phyloP scores from a whole-genome alignment of 2,797 vertebrate genomes.

The Sebastes hubbsi region DNA sequence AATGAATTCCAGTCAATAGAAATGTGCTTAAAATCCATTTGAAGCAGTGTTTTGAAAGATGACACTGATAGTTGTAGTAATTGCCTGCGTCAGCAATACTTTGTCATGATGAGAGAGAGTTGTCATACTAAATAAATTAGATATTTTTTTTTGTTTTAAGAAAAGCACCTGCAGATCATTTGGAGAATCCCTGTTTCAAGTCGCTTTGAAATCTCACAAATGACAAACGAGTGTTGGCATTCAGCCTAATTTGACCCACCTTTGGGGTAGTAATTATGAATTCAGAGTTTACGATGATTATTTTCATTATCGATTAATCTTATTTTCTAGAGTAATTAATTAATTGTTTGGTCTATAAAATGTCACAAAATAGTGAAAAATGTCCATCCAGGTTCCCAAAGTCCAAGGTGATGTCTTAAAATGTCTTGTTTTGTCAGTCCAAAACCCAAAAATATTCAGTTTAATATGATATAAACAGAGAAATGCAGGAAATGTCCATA shows the following conservation, averaged over 20 bases:
- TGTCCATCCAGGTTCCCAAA: no score
- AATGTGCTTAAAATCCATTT: neutral
- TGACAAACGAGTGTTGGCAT: neutral
- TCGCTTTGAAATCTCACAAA: neutral
- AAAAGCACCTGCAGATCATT: neutral
- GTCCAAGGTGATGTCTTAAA: no score
- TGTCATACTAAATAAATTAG: accelerated
- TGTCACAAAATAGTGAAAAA: no score
- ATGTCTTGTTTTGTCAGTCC: no score
- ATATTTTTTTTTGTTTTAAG: neutral
- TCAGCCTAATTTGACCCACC: neutral
- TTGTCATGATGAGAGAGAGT: neutral
- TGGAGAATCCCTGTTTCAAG: neutral
- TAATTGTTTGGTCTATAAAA: no score
- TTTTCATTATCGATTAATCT: no score
- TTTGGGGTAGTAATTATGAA: neutral
- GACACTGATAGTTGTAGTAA: neutral
- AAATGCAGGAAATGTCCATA: no score
- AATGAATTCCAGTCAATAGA: neutral
- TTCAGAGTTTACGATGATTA: neutral
- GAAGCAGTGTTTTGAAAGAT: neutral
- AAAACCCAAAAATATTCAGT: no score
- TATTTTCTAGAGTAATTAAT: no score
- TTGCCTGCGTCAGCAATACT: no score
- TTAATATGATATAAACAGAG: no score